These are phyloP conservation scores for Craseonycteris thonglongyai DNA, from an alignment of 2,113 vertebrate genomes.

Conservation along the genomic window DNA sequence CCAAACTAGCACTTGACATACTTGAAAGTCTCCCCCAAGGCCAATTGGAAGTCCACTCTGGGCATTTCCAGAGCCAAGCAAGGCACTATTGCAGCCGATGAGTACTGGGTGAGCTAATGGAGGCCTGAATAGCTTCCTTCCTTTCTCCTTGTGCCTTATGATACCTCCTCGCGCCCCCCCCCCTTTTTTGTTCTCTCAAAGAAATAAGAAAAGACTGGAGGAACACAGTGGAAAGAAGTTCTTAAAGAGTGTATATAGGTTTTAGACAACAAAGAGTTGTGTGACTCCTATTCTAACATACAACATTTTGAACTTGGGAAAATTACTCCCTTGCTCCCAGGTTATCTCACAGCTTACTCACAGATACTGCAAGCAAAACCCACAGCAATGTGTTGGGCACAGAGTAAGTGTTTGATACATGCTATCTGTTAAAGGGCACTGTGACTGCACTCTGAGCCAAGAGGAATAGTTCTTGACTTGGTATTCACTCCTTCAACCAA, in stretches of 20 bases:
- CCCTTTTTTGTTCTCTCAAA: neutral
- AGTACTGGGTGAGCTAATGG: neutral
- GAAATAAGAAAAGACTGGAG: neutral
- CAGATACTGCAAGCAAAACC: neutral
- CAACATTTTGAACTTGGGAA: neutral
- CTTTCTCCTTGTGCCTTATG: neutral
- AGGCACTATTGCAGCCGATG: accelerated
- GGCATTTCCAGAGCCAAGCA: neutral
- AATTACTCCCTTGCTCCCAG: neutral
- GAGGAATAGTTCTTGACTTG: constrained; percentile 35
- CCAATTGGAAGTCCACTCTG: neutral
- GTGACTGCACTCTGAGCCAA: neutral
- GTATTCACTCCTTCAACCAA: neutral
- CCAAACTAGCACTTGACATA: neutral
- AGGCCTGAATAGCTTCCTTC: neutral
- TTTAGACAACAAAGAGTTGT: neutral
- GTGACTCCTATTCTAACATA: neutral
- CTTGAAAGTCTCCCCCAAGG: neutral
- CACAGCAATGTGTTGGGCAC: neutral
- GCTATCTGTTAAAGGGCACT: neutral
- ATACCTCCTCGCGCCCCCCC: too few species aligned
- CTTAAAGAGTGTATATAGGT: neutral
- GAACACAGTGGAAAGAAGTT: neutral
- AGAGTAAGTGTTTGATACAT: neutral
- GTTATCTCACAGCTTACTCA: neutral